These are phyloP conservation scores for Helarctos malayanus DNA, from an alignment of 2,797 vertebrate genomes.

Conservation along the genomic window DNA sequence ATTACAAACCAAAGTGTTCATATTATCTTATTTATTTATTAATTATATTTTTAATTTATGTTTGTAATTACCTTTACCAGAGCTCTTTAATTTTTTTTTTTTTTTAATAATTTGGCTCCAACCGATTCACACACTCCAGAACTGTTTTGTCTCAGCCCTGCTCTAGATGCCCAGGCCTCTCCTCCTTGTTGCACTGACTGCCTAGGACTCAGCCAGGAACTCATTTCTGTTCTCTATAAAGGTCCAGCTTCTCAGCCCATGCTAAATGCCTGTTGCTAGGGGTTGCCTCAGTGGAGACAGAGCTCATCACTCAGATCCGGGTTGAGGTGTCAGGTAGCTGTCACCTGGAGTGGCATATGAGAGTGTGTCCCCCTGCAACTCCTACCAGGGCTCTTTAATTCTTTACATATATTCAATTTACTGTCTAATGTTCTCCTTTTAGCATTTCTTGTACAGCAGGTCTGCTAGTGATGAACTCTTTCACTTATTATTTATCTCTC, in stretches of 20 bases:
- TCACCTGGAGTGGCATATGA: not conserved
- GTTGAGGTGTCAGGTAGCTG: not conserved
- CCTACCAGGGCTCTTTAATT: not conserved
- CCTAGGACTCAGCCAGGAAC: not conserved
- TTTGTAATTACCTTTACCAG: not conserved
- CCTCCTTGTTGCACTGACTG: not conserved
- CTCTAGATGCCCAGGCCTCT: not conserved
- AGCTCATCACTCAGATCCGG: not conserved
- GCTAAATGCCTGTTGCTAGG: not conserved
- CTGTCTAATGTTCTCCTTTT: not conserved
- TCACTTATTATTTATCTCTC: not conserved
- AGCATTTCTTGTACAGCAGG: not conserved
- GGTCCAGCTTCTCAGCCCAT: constrained; percentile 9
- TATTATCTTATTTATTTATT: not conserved
- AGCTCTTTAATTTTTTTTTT: not conserved
- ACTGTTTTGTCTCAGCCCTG: not conserved
- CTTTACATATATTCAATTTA: not conserved
- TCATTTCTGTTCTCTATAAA: constrained; percentile 52
- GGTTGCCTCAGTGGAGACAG: not conserved
- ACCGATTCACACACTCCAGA: not conserved
- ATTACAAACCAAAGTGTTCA: not conserved
- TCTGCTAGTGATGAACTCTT: not conserved
- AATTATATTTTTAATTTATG: not conserved
- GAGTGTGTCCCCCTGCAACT: not conserved
- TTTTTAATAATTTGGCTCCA: not conserved